phyloP scores from a whole-genome alignment of 2,113 vertebrate genomes.

The Pycnonotus jocosus region DNA sequence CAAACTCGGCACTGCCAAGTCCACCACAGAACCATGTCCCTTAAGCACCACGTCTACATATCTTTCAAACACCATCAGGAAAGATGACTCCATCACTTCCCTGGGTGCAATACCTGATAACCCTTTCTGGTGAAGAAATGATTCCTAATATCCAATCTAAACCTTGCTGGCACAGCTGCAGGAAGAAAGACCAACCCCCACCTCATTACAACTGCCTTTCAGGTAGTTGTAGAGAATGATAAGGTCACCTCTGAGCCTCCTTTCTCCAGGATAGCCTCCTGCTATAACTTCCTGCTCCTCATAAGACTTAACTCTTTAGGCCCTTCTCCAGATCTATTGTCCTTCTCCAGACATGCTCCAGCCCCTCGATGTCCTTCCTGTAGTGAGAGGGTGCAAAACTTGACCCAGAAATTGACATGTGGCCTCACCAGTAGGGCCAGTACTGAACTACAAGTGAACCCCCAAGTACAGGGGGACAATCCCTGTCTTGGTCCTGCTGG shows the following conservation, averaged over 20 bases:
- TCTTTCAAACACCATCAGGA: background rate
- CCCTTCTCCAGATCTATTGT: rapidly evolving
- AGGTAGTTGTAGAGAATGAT: rapidly evolving
- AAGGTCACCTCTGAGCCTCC: background rate
- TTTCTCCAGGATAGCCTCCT: background rate
- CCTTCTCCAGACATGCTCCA: rapidly evolving
- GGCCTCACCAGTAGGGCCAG: background rate
- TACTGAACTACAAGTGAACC: no score
- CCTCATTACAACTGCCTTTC: background rate
- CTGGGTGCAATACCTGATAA: background rate
- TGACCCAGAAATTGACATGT: rapidly evolving
- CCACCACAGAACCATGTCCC: background rate
- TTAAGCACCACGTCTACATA: rapidly evolving
- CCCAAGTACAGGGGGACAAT: rapidly evolving
- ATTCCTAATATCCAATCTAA: background rate
- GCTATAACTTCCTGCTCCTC: background rate
- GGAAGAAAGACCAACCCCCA: background rate
- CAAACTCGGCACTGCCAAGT: background rate
- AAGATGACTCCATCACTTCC: background rate
- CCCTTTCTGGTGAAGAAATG: background rate
- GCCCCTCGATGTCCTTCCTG: background rate
- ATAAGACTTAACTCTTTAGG: background rate
- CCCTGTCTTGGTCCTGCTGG: background rate
- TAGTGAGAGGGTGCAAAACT: background rate
- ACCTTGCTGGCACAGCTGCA: background rate